These are phyloP conservation scores for Malthinus flaveolus DNA, from an alignment of 2,888 invertebrate species.

Conservation along the genomic window DNA sequence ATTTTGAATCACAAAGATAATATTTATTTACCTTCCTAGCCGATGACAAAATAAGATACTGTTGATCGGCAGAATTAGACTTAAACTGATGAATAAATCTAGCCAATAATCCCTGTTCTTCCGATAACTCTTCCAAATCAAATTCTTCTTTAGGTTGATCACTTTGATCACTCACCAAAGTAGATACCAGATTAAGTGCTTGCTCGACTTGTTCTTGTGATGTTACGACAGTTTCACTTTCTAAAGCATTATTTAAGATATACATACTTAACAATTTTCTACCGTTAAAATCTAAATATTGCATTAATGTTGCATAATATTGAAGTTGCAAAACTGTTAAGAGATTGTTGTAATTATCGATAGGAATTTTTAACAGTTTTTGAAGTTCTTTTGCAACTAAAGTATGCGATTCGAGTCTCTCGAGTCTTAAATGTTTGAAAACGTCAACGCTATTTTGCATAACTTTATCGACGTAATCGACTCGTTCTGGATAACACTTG, in stretches of 20 bases:
- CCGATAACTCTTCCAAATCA: slow-evolving; percentile 93
- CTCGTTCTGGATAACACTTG: slow-evolving; percentile 93
- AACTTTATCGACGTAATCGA: slow-evolving; percentile 95
- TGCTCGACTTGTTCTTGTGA: slow-evolving; percentile 82
- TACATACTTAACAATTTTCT: slow-evolving; percentile 85
- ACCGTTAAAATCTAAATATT: slow-evolving; percentile 86
- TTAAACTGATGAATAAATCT: slow-evolving; percentile 84
- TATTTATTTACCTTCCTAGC: slow-evolving; percentile 69
- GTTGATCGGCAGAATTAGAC: slow-evolving; percentile 80
- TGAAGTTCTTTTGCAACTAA: slow-evolving; percentile 91
- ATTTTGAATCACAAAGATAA: not conserved
- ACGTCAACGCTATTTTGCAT: slow-evolving; percentile 84
- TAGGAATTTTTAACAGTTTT: slow-evolving; percentile 89
- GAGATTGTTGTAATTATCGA: slow-evolving; percentile 93
- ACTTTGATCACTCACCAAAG: slow-evolving; percentile 83
- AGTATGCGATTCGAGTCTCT: slow-evolving; percentile 76
- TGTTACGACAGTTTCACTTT: slow-evolving; percentile 85
- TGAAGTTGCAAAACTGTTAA: slow-evolving; percentile 83
- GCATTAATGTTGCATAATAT: slow-evolving; percentile 84
- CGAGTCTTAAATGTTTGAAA: slow-evolving; percentile 84
- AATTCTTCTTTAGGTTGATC: slow-evolving; percentile 68
- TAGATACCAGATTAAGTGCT: slow-evolving; percentile 69
- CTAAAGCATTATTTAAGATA: slow-evolving; percentile 86
- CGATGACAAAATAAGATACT: slow-evolving; percentile 86
- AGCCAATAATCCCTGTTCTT: slow-evolving; percentile 92